Conservation (phyloP, 2,888 invertebrate species). For the Biston betularia region DNA sequence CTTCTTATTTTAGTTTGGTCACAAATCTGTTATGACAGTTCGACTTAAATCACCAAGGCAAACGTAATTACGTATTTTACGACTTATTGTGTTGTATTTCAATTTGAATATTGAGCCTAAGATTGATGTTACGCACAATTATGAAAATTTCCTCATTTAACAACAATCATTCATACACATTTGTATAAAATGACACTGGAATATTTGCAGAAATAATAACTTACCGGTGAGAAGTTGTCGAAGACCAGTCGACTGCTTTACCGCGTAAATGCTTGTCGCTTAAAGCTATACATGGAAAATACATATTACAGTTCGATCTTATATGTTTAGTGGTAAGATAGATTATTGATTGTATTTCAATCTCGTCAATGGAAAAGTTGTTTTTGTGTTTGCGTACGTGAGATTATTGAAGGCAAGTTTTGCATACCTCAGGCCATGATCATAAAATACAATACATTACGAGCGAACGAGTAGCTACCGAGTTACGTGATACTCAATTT, state of each 20-base stretch:
- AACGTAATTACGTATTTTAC: no score
- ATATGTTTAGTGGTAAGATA: constrained; percentile 47
- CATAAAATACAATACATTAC: constrained; percentile 81
- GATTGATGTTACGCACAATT: constrained; percentile 35
- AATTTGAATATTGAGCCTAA: neutral
- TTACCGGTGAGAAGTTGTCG: constrained; percentile 65
- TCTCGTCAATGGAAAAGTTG: constrained; percentile 56
- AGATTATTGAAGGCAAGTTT: constrained; percentile 79
- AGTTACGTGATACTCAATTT: constrained; percentile 74
- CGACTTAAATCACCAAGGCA: no score
- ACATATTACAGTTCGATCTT: constrained; percentile 27
- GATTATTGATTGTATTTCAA: constrained; percentile 44
- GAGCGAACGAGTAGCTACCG: constrained; percentile 73
- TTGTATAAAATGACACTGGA: constrained; percentile 65
- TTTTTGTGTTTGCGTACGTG: constrained; percentile 63
- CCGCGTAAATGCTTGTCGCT: constrained; percentile 56
- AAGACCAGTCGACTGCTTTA: constrained; percentile 57
- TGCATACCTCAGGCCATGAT: constrained; percentile 79
- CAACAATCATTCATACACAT: constrained; percentile 62
- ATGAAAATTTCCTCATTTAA: constrained; percentile 46
- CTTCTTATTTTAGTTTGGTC: no score
- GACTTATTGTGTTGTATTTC: neutral
- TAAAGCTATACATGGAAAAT: constrained; percentile 29
- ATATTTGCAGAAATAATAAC: constrained; percentile 73
- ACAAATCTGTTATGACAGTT: no score